These are phyloP conservation scores for Enoplosus armatus DNA, from an alignment of 2,797 vertebrate species.

Conservation along the genomic window DNA sequence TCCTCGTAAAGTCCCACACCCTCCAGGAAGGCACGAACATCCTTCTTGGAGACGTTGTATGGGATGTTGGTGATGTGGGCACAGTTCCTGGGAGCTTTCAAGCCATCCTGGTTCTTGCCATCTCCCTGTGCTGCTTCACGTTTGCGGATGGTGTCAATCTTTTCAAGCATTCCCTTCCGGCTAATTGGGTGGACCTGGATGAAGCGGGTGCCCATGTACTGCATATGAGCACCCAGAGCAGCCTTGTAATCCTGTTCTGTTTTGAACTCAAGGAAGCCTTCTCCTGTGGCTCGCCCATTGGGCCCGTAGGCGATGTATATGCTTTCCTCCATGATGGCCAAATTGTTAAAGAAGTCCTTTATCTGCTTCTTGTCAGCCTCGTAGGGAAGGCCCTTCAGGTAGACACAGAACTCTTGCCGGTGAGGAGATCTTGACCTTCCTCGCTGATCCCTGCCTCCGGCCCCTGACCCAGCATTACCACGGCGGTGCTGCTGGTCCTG, in stretches of 20 bases:
- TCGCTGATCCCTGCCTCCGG: conserved; percentile 86
- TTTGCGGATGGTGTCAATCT: conserved; percentile 95
- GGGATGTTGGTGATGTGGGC: conserved; percentile 98
- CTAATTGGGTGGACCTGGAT: conserved; percentile 98
- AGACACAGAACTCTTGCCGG: conserved; percentile 94
- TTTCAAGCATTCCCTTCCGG: conserved; percentile 97
- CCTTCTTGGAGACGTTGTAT: conserved; percentile 96
- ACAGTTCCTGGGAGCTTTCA: conserved; percentile 88
- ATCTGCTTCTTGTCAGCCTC: conserved; percentile 98
- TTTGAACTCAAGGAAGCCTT: conserved; percentile 97
- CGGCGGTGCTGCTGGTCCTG: conserved; percentile 81
- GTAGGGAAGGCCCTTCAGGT: conserved; percentile 97
- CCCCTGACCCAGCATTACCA: conserved; percentile 55
- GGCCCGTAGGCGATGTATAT: conserved; percentile 98
- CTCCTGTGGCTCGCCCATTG: conserved; percentile 96
- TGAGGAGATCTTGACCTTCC: conserved; percentile 96
- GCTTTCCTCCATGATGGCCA: conserved; percentile 95
- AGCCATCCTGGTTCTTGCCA: conserved; percentile 89
- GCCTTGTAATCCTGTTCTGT: conserved; percentile 94
- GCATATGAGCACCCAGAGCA: conserved; percentile 96
- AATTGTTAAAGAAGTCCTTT: conserved; percentile 97
- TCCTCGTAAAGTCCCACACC: conserved; percentile 94
- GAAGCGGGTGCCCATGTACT: conserved; percentile 98
- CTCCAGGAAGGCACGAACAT: conserved; percentile 95
- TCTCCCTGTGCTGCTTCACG: conserved; percentile 90